These are phyloP conservation scores for Rhagonycha fulva DNA, from an alignment of 2,888 invertebrate species.

Conservation along the genomic window DNA sequence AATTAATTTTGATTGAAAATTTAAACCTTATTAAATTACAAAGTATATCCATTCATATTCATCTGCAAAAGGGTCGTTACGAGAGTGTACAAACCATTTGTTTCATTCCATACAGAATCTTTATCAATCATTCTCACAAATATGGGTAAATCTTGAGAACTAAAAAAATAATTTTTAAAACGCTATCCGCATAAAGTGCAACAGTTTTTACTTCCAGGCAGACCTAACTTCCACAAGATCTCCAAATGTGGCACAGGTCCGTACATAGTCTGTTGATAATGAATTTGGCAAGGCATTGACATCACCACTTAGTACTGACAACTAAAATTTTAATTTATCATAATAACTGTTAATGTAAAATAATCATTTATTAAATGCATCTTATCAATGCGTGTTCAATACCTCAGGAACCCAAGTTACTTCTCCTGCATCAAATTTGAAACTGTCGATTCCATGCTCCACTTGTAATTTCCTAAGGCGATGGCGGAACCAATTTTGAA, in stretches of 20 bases:
- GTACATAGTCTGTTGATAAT: constrained; percentile 62
- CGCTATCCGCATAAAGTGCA: background rate
- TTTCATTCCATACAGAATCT: constrained; percentile 69
- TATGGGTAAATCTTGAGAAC: constrained; percentile 70
- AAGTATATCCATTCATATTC: constrained; percentile 56
- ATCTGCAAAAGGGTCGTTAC: constrained; percentile 72
- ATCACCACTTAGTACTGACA: constrained; percentile 62
- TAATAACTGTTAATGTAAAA: background rate
- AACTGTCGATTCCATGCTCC: constrained; percentile 70
- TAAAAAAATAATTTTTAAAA: constrained; percentile 31
- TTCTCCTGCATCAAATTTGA: constrained; percentile 86
- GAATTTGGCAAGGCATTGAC: constrained; percentile 62
- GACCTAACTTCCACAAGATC: constrained; percentile 71
- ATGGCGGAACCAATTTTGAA: constrained; percentile 62
- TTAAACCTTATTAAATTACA: constrained; percentile 35
- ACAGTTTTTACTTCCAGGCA: constrained; percentile 60
- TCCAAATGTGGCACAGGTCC: constrained; percentile 63
- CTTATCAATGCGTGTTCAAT: no score
- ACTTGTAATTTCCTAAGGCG: constrained; percentile 61
- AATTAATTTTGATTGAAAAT: background rate
- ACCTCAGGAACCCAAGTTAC: constrained; percentile 69
- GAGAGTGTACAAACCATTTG: constrained; percentile 73
- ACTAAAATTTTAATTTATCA: constrained; percentile 42
- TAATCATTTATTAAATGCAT: constrained; percentile 21
- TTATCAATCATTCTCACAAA: constrained; percentile 82